Evolutionary conservation across 64 coral and sea anemone genomes (phyloP).

Genomic region (Exaiptasia diaphana): DNA sequence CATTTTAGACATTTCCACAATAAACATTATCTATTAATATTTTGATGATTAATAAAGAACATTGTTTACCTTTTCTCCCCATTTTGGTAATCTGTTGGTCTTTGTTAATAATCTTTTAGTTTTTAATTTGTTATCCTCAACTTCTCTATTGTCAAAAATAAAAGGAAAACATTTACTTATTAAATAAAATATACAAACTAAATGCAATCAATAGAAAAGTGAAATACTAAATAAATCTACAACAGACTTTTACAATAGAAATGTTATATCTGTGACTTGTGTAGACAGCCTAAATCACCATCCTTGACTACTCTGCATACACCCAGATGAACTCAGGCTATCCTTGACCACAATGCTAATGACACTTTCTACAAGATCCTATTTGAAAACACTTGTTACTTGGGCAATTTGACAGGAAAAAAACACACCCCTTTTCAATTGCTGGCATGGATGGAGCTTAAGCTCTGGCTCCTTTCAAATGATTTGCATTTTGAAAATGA

Average conservation of each 20-base stretch:
- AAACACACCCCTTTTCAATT: too few relatives aligned
- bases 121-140: constrained; percentile 76
- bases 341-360: too few relatives aligned
- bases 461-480: too few relatives aligned
- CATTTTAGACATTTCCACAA: too few relatives aligned
- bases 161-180: not conserved
- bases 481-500: too few relatives aligned
- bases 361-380: too few relatives aligned
- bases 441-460: too few relatives aligned
- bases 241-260: not conserved
- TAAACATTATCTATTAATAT: too few relatives aligned
- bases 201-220: not conserved
- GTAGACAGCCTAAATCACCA: not conserved
- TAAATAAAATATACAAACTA: not conserved
- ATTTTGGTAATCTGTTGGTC: constrained; percentile 93
- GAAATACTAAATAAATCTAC: not conserved
- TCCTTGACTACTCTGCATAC: not conserved
- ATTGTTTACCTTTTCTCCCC: constrained; percentile 76
- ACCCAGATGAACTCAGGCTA: too few relatives aligned
- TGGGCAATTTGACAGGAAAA: too few relatives aligned
- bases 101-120: constrained; percentile 92
- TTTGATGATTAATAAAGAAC: not conserved
- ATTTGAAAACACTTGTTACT: too few relatives aligned
- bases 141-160: constrained; percentile 52
- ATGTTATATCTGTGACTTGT: not conserved